Percentiles rank a stretch among this genome's conserved stretches.
These are phyloP conservation scores for Pasiphila rectangulata DNA, from an alignment of 2,888 invertebrate species.

Conservation along the genomic window DNA sequence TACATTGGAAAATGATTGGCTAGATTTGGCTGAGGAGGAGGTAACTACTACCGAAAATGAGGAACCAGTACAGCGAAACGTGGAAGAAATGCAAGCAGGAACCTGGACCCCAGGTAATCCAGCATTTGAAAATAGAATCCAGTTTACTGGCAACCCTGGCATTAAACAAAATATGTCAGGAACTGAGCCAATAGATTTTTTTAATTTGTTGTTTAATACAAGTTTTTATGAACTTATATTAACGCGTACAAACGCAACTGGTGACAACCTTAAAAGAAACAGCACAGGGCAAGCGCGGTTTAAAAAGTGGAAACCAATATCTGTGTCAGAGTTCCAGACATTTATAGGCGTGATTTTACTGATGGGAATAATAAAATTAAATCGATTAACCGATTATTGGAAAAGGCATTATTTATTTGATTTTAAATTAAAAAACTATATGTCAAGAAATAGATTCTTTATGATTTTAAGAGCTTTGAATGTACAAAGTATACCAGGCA, in stretches of 20 bases:
- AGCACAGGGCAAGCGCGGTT: conserved; percentile 23
- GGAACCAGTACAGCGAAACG: conserved; percentile 15
- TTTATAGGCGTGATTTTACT: conserved; percentile 29
- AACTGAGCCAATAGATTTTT: conserved; percentile 26
- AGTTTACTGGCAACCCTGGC: conserved; percentile 27
- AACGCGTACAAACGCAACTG: conserved; percentile 24
- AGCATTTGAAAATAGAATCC: conserved; percentile 22
- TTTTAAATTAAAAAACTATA: conserved; percentile 30
- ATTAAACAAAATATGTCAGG: conserved; percentile 26
- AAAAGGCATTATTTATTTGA: conserved; percentile 33
- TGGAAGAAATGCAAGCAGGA: conserved; percentile 19
- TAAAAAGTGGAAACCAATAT: conserved; percentile 23
- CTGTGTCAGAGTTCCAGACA: conserved; percentile 17
- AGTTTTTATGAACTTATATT: conserved; percentile 24
- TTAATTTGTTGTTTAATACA: conserved; percentile 27
- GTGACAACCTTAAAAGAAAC: conserved; percentile 20
- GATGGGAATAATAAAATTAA: conserved; percentile 25
- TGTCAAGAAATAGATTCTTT: conserved; percentile 34
- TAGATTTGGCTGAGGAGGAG: conserved; percentile 26
- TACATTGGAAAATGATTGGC: conserved; percentile 21
- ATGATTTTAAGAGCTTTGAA: conserved; percentile 36
- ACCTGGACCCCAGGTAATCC: conserved; percentile 21
- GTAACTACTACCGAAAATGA: conserved; percentile 23
- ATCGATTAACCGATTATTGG: conserved; percentile 28
- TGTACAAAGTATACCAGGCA: conserved; percentile 28